Percentiles rank a stretch among this genome's conserved stretches.
phyloP scores from a whole-genome alignment of 2,888 invertebrate species.

The Drosophila ustulata region DNA sequence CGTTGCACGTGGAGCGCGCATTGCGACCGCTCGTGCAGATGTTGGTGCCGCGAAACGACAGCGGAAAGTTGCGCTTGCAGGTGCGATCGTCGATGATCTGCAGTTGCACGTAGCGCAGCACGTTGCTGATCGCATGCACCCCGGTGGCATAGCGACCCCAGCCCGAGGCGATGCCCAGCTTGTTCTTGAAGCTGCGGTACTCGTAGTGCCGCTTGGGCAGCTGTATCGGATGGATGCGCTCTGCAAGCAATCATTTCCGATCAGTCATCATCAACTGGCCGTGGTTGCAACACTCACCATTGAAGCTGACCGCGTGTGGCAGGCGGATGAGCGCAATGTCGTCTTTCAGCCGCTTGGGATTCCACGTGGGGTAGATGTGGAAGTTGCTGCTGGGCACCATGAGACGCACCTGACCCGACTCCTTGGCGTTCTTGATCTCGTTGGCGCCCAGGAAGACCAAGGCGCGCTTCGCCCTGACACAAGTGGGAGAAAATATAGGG shows the following conservation, averaged over 20 bases:
- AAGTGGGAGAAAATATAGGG: not conserved
- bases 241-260: conserved; percentile 61
- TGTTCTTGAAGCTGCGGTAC: conserved; percentile 82
- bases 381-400: conserved; percentile 81
- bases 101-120: conserved; percentile 84
- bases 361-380: conserved; percentile 83
- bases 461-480: conserved; percentile 79
- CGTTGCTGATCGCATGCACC: conserved; percentile 83
- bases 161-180: conserved; percentile 85
- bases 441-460: conserved; percentile 84
- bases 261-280: too few relatives aligned
- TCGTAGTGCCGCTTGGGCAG: conserved; percentile 83
- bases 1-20: conserved; percentile 85
- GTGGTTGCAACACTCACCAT: conserved; percentile 71
- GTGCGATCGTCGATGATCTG: conserved; percentile 83
- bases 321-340: conserved; percentile 83
- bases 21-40: conserved; percentile 84
- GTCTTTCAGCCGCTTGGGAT: conserved; percentile 82
- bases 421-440: conserved; percentile 83
- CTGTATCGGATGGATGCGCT: conserved; percentile 84
- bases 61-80: conserved; percentile 84
- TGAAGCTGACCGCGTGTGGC: conserved; percentile 80
- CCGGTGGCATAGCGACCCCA: conserved; percentile 85
- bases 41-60: conserved; percentile 83
- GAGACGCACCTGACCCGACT: conserved; percentile 84